Base-by-base conservation (phyloP, 2,113 vertebrate genomes). In the Theropithecus gelada region DNA sequence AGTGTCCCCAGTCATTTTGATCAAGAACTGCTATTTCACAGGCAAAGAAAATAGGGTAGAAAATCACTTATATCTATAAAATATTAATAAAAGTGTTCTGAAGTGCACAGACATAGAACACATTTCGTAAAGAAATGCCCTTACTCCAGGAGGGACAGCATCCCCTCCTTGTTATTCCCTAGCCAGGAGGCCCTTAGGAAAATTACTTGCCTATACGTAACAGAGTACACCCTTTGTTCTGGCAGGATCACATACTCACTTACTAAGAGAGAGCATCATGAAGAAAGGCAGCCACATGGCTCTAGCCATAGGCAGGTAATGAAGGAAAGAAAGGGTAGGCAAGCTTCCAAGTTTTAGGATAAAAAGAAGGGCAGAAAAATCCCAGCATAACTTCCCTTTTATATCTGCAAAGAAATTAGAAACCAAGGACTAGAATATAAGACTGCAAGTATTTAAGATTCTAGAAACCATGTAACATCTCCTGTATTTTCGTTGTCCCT, bases 1-100 rank as follows among this genome's bases (percentile, higher is more conserved):
- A 72, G 85, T 73, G 78, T 89, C 70, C 59, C 90, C 50, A 35
- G 35, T 87, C 57, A 72, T 86, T 97, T 52, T 97, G 73, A 93
- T 76, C 82, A 96, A 94, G 38, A 94, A 35, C 48, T 88, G 64
- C 82, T 93, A 32, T 68, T 96, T 97, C 38, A 11, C 5, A 93
- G 79, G 78, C 50, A 89, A 94, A 93, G 89, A 89, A 93, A 94
- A 90, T 85, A 35, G 48, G 52, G 25, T 86, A 93, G 82, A 68
- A 61, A 78, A 70, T 83, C 85, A 68, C 72, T 97, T 52, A 45
- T 22, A 25, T 82, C 52, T 91, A 40, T 91, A 61, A 89, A 95
- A 89, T 92, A 87, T 73, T 93, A 92, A 94, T 91, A 35, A 75
- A 80, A 6, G 18, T 79, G 20, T 73, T 68, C 6, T 6, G 52